Percentiles rank a stretch among this genome's conserved stretches.
These are phyloP conservation scores for Silurus aristotelis DNA, from an alignment of 2,797 vertebrate species.

Conservation along the genomic window DNA sequence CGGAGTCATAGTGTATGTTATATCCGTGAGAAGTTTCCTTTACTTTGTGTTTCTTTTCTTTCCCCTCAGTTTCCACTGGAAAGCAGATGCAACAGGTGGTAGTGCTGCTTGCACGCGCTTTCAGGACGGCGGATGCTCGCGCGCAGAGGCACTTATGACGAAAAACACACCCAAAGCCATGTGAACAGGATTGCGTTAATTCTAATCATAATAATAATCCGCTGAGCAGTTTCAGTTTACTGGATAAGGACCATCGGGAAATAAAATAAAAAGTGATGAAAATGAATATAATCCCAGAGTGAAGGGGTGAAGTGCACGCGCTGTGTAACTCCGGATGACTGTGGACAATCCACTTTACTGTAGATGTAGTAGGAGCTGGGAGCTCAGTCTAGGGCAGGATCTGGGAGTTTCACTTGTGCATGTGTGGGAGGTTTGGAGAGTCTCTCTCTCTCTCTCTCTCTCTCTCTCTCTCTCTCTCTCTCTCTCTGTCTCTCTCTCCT, in stretches of 20 bases:
- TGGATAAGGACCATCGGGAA: neutral
- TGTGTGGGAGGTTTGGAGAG: slow-evolving; percentile 42
- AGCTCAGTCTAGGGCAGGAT: too few species aligned
- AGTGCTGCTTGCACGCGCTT: slow-evolving; percentile 52
- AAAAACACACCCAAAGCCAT: neutral
- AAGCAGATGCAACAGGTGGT: slow-evolving; percentile 66
- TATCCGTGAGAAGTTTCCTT: slow-evolving; percentile 54
- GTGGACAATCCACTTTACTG: neutral
- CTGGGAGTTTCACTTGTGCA: slow-evolving; percentile 51
- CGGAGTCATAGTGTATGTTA: neutral
- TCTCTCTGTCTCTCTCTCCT: neutral
- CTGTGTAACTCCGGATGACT: neutral
- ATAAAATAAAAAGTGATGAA: too few species aligned
- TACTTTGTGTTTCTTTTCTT: neutral
- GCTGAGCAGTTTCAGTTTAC: neutral
- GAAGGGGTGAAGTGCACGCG: neutral
- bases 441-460: neutral
- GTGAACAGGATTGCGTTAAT: neutral
- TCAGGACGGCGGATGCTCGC: slow-evolving; percentile 24
- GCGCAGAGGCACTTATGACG: neutral
- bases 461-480: too few species aligned
- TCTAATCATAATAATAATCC: neutral
- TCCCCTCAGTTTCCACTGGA: neutral
- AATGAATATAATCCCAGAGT: neutral
- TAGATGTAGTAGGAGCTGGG: too few species aligned